Base-by-base conservation (phyloP, 2,888 invertebrate genomes). In the Lasius fuliginosus region DNA sequence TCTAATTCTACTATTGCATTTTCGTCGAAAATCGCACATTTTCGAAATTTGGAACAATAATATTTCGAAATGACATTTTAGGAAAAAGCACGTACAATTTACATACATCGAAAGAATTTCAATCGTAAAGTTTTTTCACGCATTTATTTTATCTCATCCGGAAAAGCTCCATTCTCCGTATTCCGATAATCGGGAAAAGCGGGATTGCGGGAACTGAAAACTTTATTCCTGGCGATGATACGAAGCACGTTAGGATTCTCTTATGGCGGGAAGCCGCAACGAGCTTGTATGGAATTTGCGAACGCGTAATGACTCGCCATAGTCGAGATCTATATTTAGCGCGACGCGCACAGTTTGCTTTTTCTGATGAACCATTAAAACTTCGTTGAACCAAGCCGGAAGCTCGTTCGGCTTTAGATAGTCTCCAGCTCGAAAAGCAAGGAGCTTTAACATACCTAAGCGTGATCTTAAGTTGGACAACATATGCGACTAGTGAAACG, bases 291-390 rank as follows among this genome's bases (percentile, higher is more conserved):
- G 53, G 76, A 77, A 77, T 77, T 65, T 42, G 67, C 53, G 40
- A 77, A 12, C 67, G 18, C 30, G 67, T 56, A 77, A 77, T 77
- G 12, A 67, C 53, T 18, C 46, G 75, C 65, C 67, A 15, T 76
- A 65, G 76, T 27, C 15, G 40, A 65, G 40, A 67, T 56, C 56
- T 77, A 77, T 77, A 77, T 77, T 77, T 77, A 77, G 53, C 53
- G 15, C 5, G 76, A 53, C 40, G 30, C 67, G 27, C 40, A 56
- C 27, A 56, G 76, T 77, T 77, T 77, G 67, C 56, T 77, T 77
- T 77, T 77, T 77, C 76, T 56, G 67, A 67, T 77, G 76, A 77
- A 67, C 67, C 30, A 77, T 77, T 67, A 67, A 77, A 77, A 67
- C 56, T 67, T 67, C 33, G 67, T 77, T 40, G 76, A 77, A 56